phyloP scores from a whole-genome alignment of 1,140 invertebrate genomes.

The Drosophila murphyi region DNA sequence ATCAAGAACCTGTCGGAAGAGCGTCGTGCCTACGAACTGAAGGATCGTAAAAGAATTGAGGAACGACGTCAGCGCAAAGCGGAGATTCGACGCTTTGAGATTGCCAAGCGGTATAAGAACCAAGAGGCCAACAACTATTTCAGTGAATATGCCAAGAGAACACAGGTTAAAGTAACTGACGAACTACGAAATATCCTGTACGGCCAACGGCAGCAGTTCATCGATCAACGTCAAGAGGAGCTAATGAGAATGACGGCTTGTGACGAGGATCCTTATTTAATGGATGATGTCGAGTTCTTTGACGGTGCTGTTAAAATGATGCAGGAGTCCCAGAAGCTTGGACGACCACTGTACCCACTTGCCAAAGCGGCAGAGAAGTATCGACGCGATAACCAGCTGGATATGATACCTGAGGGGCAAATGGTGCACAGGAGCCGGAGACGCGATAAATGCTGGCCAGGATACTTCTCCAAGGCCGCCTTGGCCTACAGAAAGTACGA shows the following conservation, averaged over 20 bases:
- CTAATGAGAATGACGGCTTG: slow-evolving; percentile 51
- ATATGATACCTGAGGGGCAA: slow-evolving; percentile 44
- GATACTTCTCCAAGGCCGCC: slow-evolving; percentile 55
- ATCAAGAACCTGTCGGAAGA: slow-evolving; percentile 25
- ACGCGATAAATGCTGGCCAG: slow-evolving; percentile 63
- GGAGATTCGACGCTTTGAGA: slow-evolving; percentile 56
- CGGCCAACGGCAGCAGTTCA: slow-evolving; percentile 45
- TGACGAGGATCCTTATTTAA: slow-evolving; percentile 53
- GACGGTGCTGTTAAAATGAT: slow-evolving; percentile 42
- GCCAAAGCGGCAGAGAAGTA: slow-evolving; percentile 48
- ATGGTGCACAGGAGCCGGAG: slow-evolving; percentile 34
- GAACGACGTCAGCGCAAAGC: slow-evolving; percentile 19
- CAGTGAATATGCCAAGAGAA: neutral
- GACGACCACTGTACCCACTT: slow-evolving; percentile 56
- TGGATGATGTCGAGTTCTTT: slow-evolving; percentile 60
- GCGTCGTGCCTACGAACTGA: slow-evolving; percentile 47
- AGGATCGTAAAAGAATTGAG: neutral
- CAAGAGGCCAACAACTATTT: slow-evolving; percentile 36
- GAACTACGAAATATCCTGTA: slow-evolving; percentile 32
- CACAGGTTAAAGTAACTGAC: slow-evolving; percentile 1
- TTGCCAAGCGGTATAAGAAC: slow-evolving; percentile 39
- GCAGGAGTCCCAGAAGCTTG: slow-evolving; percentile 44
- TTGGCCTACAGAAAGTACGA: slow-evolving; percentile 65
- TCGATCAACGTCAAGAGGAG: slow-evolving; percentile 40
- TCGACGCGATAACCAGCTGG: slow-evolving; percentile 45